Evolutionary conservation across 1,140 invertebrate species (phyloP), one percentile per base, ranked within the genome.

Genomic region (Caenorhabditis tropicalis): DNA sequence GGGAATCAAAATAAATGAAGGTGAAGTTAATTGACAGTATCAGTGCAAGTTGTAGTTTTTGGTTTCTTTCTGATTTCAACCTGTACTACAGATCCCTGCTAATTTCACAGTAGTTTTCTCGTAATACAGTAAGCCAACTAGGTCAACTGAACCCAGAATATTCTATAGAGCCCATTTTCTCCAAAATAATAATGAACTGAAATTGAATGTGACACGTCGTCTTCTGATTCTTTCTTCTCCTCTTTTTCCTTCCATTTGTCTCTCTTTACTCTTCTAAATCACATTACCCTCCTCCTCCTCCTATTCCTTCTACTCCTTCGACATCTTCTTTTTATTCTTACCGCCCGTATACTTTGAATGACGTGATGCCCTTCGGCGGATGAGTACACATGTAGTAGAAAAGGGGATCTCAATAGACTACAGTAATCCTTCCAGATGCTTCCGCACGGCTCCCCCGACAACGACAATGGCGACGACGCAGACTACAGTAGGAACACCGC

Each of bases 361-460:
- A 74, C 65, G 65, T 74, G 65, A 36, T 74, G 65, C 65, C 65
- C 65, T 74, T 74, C 33, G 65, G 65, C 48, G 39, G 39, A 43
- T 74, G 65, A 74, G 65, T 74, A 74, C 65, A 31, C 33, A 74
- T 36, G 36, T 70, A 70, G 31, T n/a, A n/a, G n/a, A n/a, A n/a
- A 70, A 36, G 39, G 39, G 39, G 10, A 56, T 36, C n/a, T 29
- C 29, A 19, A 4, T n/a, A n/a, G 7, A 29, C 12, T 27, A 6
- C 15, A n/a, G n/a, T 6, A n/a, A 27, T 56, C 3, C 3, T 74
- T 74, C 15, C 65, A 74, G 65, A 74, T 74, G 65, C n/a, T 74
- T 74, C 65, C 65, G 65, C 6, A 74, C 65, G 1, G 65, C 65
- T 43, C 65, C 36, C 43, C 33, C 65, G 9, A 74, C 65, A 10